Conservation (phyloP, 2,113 vertebrate genomes). For the Anarhynchus alexandrinus region DNA sequence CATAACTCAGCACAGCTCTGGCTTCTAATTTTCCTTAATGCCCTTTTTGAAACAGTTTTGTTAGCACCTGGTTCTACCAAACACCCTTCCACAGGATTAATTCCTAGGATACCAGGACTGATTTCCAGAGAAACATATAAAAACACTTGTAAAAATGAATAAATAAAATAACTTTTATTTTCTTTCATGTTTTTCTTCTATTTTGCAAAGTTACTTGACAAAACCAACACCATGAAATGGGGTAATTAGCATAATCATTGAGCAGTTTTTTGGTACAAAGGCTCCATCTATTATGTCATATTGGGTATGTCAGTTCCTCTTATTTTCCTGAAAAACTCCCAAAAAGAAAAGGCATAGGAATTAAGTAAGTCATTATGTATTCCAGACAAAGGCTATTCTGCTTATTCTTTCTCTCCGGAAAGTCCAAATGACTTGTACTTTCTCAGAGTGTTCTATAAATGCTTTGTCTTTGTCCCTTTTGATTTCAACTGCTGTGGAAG, state of each 20-base stretch:
- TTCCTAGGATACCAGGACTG: background rate
- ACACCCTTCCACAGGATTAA: background rate
- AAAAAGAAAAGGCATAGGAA: background rate
- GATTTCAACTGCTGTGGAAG: background rate
- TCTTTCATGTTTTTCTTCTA: background rate
- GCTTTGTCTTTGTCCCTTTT: background rate
- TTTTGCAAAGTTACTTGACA: background rate
- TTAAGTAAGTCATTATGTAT: background rate
- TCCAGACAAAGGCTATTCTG: background rate
- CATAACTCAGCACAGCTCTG: background rate
- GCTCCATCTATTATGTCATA: background rate
- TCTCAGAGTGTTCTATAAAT: background rate
- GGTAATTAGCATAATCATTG: background rate
- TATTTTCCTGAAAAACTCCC: background rate
- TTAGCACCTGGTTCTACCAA: background rate
- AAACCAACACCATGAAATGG: background rate
- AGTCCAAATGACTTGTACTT: background rate
- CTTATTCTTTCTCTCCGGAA: background rate
- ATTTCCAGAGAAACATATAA: background rate
- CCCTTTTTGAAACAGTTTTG: background rate
- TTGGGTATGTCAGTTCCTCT: background rate
- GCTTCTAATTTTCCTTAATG: background rate
- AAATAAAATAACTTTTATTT: background rate
- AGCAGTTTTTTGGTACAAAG: background rate
- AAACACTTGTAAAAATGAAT: background rate